These are phyloP conservation scores for Trilocha varians DNA, from an alignment of 2,888 invertebrate species.

Conservation along the genomic window DNA sequence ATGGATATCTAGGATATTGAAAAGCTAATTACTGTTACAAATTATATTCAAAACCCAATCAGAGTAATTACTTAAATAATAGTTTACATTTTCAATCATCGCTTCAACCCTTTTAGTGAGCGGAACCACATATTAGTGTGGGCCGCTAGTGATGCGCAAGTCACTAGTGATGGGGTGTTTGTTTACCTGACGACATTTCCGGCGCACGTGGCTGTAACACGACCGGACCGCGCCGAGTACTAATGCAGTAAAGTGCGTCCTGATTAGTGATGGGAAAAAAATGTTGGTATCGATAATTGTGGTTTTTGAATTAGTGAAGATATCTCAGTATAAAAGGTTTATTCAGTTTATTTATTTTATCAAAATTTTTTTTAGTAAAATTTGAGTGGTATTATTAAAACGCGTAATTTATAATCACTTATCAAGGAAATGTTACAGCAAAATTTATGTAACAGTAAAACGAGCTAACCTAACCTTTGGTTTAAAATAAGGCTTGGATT, in stretches of 20 bases:
- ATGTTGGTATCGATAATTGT: conserved; percentile 16
- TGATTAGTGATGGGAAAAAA: conserved; percentile 16
- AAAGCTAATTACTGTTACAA: no score
- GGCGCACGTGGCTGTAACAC: conserved; percentile 64
- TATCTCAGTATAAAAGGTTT: background rate
- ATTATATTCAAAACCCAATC: no score
- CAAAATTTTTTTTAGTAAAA: no score
- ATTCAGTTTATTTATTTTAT: background rate
- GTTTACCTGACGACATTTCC: conserved; percentile 71
- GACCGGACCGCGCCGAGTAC: conserved; percentile 34
- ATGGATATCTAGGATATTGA: no score
- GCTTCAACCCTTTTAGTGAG: background rate
- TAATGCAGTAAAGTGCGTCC: conserved; percentile 42
- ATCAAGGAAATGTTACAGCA: no score
- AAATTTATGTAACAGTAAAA: no score
- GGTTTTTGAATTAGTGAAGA: background rate
- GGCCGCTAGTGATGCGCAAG: conserved; percentile 26
- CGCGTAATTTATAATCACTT: no score
- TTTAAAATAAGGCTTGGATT: no score
- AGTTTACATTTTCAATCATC: background rate
- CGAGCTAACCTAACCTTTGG: no score
- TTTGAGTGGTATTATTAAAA: no score
- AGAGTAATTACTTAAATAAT: no score
- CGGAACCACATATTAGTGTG: conserved; percentile 14
- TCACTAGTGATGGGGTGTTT: conserved; percentile 38